Conservation (phyloP, 1,140 invertebrate species). For the Alviniconcha marisindica region DNA sequence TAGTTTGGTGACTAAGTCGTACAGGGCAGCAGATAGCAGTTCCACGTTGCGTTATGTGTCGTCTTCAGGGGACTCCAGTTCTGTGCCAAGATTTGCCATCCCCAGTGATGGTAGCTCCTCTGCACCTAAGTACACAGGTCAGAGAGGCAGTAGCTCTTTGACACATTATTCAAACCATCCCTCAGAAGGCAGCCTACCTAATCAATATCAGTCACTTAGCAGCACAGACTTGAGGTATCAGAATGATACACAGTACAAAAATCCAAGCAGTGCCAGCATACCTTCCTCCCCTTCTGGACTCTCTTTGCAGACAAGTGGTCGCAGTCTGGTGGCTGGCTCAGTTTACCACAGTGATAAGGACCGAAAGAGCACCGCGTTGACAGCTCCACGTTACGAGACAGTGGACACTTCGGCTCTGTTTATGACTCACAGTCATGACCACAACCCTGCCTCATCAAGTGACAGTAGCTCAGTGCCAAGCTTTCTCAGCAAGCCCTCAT, state of each 20-base stretch:
- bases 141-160: constrained; percentile 16
- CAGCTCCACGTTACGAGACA: neutral
- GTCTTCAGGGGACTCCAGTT: constrained; percentile 3
- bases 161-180: neutral
- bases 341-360: constrained; percentile 1
- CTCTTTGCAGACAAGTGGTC: neutral
- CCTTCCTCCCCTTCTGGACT: constrained; percentile 14
- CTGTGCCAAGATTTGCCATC: constrained; percentile 18
- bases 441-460: neutral
- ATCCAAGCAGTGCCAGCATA: neutral
- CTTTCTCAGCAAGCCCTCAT: constrained; percentile 21
- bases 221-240: constrained; percentile 19
- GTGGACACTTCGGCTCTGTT: constrained; percentile 11
- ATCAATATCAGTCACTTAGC: constrained; percentile 25
- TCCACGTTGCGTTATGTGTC: neutral
- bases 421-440: constrained; percentile 11
- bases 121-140: neutral
- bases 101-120: neutral
- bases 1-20: neutral
- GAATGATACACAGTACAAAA: constrained; percentile 10
- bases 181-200: constrained; percentile 19
- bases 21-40: neutral
- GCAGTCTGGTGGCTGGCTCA: neutral
- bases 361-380: neutral
- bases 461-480: constrained; percentile 21